Conservation (phyloP, 2,113 vertebrate genomes). For the Pholis gunnellus region DNA sequence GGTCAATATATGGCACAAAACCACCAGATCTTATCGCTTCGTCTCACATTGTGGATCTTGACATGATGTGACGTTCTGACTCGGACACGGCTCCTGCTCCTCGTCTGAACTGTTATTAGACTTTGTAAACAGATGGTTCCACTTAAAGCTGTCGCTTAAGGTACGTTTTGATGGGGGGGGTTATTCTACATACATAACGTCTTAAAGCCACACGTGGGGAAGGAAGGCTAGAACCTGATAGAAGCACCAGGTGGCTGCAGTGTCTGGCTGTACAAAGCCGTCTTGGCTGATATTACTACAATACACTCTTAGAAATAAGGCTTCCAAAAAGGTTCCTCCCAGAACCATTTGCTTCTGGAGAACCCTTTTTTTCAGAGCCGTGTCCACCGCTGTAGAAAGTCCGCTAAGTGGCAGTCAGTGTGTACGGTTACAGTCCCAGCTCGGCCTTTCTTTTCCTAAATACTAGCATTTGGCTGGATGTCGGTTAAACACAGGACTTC, state of each 20-base stretch:
- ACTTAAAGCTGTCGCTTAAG: conserved; percentile 46
- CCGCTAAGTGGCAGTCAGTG: background rate
- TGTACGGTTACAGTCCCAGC: too few relatives aligned
- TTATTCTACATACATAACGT: background rate
- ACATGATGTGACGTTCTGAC: conserved; percentile 38
- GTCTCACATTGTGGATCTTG: conserved; percentile 31
- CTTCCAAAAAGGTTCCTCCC: background rate
- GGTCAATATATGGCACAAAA: background rate
- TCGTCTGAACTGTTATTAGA: conserved; percentile 22
- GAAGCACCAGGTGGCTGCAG: background rate
- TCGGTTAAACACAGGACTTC: background rate
- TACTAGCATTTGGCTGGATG: background rate
- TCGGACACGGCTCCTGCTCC: conserved; percentile 40
- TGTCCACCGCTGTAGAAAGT: background rate
- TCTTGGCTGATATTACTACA: too few relatives aligned
- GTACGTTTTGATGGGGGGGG: conserved; percentile 9
- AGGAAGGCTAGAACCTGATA: background rate
- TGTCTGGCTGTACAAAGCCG: background rate
- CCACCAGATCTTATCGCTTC: conserved; percentile 18
- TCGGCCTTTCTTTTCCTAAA: too few relatives aligned
- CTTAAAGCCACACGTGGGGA: background rate
- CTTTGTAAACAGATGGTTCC: conserved; percentile 58
- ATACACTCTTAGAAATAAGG: background rate
- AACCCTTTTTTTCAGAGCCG: too few relatives aligned
- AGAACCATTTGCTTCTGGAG: background rate